A percentile compares a stretch with the other conserved stretches of the same genome.
phyloP scores from a whole-genome alignment of 64 coral and sea anemone species.

The Actinia equina region DNA sequence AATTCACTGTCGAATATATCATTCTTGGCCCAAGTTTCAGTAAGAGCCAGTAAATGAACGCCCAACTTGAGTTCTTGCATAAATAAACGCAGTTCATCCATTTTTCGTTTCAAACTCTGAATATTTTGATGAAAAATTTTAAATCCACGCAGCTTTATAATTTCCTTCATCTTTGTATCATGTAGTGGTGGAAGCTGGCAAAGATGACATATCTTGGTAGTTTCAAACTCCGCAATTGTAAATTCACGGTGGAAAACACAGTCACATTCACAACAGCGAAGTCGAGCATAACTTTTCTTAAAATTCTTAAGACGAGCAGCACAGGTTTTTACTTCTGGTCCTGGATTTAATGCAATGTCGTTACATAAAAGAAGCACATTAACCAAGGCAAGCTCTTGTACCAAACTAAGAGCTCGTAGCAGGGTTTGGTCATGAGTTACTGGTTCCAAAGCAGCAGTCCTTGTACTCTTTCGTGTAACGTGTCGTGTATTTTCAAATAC shows the following conservation, averaged over 20 bases:
- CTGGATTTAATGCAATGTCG: slow-evolving; percentile 24
- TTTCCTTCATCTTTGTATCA: background rate
- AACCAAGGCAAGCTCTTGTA: slow-evolving; percentile 9
- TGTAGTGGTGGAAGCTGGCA: background rate
- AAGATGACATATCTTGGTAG: slow-evolving; percentile 12
- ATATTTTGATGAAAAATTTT: background rate
- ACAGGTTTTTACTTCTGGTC: slow-evolving; percentile 6
- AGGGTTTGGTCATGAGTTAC: no score
- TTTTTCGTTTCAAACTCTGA: background rate
- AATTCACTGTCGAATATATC: slow-evolving; percentile 27
- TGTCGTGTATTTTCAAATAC: no score
- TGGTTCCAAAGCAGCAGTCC: no score
- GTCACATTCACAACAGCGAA: background rate
- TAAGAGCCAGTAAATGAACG: slow-evolving; percentile 27
- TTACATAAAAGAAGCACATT: slow-evolving; percentile 22
- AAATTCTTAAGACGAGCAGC: slow-evolving; percentile 22
- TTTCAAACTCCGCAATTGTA: slow-evolving; percentile 24
- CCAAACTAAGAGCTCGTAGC: no score
- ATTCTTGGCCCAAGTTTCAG: slow-evolving; percentile 48
- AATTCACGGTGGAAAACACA: slow-evolving; percentile 25
- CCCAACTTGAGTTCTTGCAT: background rate
- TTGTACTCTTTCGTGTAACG: no score
- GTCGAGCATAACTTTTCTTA: slow-evolving; percentile 33
- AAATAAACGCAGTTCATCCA: background rate
- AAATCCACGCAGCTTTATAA: background rate